Base-by-base conservation (phyloP, 2,888 invertebrate species). In the Arrhopalites spinosus region DNA sequence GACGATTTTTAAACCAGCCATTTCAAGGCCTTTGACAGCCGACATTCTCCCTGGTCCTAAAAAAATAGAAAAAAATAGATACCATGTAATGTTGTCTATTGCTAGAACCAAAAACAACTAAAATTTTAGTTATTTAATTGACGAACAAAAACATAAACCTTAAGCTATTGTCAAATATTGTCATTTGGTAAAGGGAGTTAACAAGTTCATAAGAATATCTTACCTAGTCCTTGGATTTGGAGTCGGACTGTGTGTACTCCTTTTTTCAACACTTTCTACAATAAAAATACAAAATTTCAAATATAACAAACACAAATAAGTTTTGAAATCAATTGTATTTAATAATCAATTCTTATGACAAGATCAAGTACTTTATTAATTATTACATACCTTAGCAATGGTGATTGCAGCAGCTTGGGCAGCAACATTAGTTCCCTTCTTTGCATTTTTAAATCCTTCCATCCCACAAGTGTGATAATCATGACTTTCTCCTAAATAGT, bases 341-440 rank as follows among this genome's bases (percentile, higher is more conserved):
- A 17, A 3, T 53, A 53, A 53, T 53, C 53, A 53, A n/a, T n/a
- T n/a, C n/a, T n/a, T n/a, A n/a, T n/a, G n/a, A n/a, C n/a, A n/a
- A n/a, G n/a, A n/a, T n/a, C n/a, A n/a, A n/a, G n/a, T n/a, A n/a
- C n/a, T n/a, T n/a, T 53, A 53, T 53, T 53, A 20, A 20, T 17
- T 8, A 53, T 53, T 53, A 8, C 89, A 88, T 87, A 94, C 94
- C 76, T 87, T 87, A 81, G 92, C 92, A 82, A 96, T 87, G 76
- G 88, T 90, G 73, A 96, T 90, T 29, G 94, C 97, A 29, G 96
- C 94, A 15, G 96, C 93, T 86, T 98, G 97, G 1, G 96, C 98
- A 53, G 98, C 98, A 84, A 98, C 92, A 85, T 96, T 97, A 3
- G 98, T 98, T 78, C 97, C 97, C 86, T 98, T 98, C 82, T 92